Conservation (phyloP, 2,113 vertebrate genomes). For the Halcyon senegalensis region DNA sequence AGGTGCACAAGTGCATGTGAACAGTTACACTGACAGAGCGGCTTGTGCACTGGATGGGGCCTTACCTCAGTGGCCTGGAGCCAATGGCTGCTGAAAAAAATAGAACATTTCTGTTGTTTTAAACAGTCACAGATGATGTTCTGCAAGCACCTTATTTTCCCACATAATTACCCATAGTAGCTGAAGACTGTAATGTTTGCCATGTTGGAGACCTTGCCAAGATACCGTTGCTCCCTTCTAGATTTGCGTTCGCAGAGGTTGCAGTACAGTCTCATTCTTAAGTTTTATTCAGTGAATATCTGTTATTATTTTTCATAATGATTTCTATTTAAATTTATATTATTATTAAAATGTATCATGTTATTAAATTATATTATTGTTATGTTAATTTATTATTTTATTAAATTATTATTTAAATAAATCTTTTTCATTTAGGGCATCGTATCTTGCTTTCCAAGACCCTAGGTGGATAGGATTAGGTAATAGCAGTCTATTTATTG, state of each 20-base stretch:
- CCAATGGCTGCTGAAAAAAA: background rate
- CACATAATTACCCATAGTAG: background rate
- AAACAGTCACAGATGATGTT: background rate
- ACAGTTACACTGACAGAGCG: rapidly evolving
- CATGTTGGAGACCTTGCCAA: rapidly evolving
- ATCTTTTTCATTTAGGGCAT: background rate
- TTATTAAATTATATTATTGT: no score
- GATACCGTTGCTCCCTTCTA: background rate
- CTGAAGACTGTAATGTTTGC: background rate
- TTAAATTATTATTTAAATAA: no score
- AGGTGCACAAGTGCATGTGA: rapidly evolving
- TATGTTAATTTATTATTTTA: no score
- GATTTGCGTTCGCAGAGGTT: rapidly evolving
- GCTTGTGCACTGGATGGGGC: background rate
- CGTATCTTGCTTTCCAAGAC: background rate
- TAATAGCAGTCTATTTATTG: background rate
- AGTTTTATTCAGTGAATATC: background rate
- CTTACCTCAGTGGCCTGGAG: background rate
- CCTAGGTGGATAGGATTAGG: background rate
- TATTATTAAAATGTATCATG: no score
- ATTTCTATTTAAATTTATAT: no score
- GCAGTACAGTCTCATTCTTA: background rate
- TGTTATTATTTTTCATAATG: no score
- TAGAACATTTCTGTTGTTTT: background rate
- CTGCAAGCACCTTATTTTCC: background rate